Percentiles rank a stretch among this genome's conserved stretches.
Conservation (phyloP, 2,888 invertebrate species). For the Marasmarcha lunaedactyla region DNA sequence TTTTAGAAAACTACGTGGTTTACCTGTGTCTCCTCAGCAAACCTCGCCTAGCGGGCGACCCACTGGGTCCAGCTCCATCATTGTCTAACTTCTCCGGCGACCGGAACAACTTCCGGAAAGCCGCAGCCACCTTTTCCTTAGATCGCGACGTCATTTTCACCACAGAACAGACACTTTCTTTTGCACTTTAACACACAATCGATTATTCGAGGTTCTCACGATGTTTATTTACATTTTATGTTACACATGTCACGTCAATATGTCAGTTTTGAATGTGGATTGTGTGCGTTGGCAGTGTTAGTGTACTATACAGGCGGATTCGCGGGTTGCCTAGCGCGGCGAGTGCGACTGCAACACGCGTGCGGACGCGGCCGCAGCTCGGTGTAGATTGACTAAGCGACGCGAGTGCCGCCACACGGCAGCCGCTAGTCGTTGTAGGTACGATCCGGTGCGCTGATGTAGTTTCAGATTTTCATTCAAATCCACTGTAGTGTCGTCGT, state of each 20-base stretch:
- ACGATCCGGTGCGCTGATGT: too few species aligned
- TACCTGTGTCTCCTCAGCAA: constrained; percentile 60
- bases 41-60: constrained; percentile 72
- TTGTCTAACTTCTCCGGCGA: constrained; percentile 79
- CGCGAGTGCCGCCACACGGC: too few species aligned
- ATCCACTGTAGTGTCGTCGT: too few species aligned
- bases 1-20: too few species aligned
- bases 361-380: too few species aligned
- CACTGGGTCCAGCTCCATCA: constrained; percentile 71
- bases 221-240: constrained; percentile 20
- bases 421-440: too few species aligned
- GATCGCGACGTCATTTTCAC: constrained; percentile 80
- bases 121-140: constrained; percentile 85
- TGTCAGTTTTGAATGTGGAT: constrained; percentile 35
- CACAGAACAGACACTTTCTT: constrained; percentile 28
- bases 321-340: constrained; percentile 5
- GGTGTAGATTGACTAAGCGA: too few species aligned
- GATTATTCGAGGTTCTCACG: constrained; percentile 17
- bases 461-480: too few species aligned
- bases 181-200: constrained; percentile 23
- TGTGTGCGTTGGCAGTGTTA: constrained; percentile 17
- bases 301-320: constrained; percentile 8
- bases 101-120: constrained; percentile 82
- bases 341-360: not conserved
- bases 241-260: constrained; percentile 36